Evolutionary conservation across 2,797 vertebrate genomes (phyloP), one percentile per base, ranked within the genome.

Genomic region (Eospalax fontanierii): DNA sequence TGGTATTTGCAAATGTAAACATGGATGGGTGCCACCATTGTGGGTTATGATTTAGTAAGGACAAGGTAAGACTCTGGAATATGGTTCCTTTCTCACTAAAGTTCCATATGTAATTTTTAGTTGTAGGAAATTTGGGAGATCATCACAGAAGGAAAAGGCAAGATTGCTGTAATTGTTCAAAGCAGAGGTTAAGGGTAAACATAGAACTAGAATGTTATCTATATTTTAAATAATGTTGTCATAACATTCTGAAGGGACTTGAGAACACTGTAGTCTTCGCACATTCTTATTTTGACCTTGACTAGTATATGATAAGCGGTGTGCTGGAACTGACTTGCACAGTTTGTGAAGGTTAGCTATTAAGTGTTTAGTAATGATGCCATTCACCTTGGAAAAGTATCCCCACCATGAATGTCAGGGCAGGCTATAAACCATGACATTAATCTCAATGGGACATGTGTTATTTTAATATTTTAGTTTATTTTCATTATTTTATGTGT

Each of bases 211-310:
- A 86, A 35, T 9, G 33, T 40, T 33, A 43, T n/a, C 33, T 76
- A 2, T 50, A 57, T 73, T 75, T 84, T 61, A 87, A 90, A 76
- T 46, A 65, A 54, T n/a, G 84, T 87, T 71, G 46, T 70, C 33
- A 74, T 38, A 89, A 70, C 88, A 61, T 16, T 71, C 80, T 86
- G 40, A 18, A 89, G 93, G 40, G 28, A 33, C 4, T 43, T 83
- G 80, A 30, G 95, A 91, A 26, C 76, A 43, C 18, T 28, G n/a
- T 10, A 40, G 28, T 1, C 46, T 92, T 91, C 38, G 71, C 8
- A 35, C 38, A 38, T 82, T 87, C 92, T 84, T 94, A 89, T 95
- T 95, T 87, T 83, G 70, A 83, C 75, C 80, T 70, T 50, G 30
- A 73, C 4, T 22, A 18, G n/a, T 57, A 21, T 93, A 54, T 87